phyloP scores from a whole-genome alignment of 2,113 vertebrate genomes.

The Sylvietta virens region DNA sequence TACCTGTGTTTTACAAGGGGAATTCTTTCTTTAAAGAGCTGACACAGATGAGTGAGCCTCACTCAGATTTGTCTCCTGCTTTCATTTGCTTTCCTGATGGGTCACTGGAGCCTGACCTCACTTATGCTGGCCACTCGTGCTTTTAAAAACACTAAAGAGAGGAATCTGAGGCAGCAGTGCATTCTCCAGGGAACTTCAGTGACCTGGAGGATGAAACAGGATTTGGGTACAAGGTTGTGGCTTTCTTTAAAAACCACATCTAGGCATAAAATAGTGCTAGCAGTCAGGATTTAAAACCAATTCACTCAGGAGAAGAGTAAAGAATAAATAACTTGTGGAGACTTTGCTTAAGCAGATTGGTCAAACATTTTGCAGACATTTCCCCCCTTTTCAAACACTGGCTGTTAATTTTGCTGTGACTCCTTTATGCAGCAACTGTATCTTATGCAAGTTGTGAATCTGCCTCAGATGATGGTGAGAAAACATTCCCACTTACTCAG shows the following conservation, averaged over 20 bases:
- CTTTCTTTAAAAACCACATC: not conserved
- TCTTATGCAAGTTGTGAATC: not conserved
- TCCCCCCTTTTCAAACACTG: not conserved
- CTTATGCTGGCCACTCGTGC: not conserved
- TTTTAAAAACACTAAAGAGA: not conserved
- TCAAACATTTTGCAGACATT: not conserved
- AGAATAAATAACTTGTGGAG: not conserved
- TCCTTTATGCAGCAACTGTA: not conserved
- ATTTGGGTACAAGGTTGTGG: not conserved
- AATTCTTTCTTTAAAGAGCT: not conserved
- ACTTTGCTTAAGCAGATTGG: not conserved
- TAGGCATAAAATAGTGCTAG: not conserved
- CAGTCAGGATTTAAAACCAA: not conserved
- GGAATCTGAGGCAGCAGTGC: not conserved
- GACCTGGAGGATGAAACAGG: not conserved
- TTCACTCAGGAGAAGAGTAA: not conserved
- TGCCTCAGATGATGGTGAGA: not conserved
- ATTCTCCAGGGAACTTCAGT: not conserved
- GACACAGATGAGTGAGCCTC: not conserved
- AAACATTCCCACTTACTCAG: not conserved
- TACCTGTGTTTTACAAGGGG: not conserved
- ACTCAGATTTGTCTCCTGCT: not conserved
- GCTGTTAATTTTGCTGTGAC: not conserved
- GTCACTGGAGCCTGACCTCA: constrained; percentile 9
- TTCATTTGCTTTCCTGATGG: not conserved